phyloP scores from a whole-genome alignment of 2,113 vertebrate species.

The Plecotus auritus region DNA sequence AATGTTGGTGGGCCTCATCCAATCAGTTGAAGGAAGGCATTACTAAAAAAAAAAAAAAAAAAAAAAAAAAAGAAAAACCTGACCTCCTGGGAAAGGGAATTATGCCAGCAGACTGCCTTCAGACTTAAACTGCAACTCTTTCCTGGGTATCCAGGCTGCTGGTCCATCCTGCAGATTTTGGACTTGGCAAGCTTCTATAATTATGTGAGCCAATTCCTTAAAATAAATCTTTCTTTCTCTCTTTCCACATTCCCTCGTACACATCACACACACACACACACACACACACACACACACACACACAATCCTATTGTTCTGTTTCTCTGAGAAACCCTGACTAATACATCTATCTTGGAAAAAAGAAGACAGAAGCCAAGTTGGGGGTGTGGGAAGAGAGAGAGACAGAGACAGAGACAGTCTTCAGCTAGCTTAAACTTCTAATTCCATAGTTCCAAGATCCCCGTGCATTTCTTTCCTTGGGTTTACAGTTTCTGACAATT shows the following conservation, averaged over 20 bases:
- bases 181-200: background rate
- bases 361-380: background rate
- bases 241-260: background rate
- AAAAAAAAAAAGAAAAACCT: background rate
- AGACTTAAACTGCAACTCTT: background rate
- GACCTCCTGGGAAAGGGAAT: background rate
- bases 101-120: background rate
- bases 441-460: background rate
- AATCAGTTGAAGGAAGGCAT: background rate
- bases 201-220: background rate
- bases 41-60: background rate
- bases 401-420: no score
- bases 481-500: background rate
- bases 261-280: background rate
- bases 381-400: background rate
- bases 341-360: background rate
- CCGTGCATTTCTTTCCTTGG: background rate
- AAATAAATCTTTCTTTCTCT: background rate
- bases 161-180: background rate
- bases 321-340: background rate
- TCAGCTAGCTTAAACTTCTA: background rate
- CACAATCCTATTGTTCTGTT: background rate
- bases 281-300: background rate
- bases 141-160: background rate
- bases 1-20: background rate